These are phyloP conservation scores for Aphyosemion australe DNA, from an alignment of 2,113 vertebrate genomes.

Conservation along the genomic window DNA sequence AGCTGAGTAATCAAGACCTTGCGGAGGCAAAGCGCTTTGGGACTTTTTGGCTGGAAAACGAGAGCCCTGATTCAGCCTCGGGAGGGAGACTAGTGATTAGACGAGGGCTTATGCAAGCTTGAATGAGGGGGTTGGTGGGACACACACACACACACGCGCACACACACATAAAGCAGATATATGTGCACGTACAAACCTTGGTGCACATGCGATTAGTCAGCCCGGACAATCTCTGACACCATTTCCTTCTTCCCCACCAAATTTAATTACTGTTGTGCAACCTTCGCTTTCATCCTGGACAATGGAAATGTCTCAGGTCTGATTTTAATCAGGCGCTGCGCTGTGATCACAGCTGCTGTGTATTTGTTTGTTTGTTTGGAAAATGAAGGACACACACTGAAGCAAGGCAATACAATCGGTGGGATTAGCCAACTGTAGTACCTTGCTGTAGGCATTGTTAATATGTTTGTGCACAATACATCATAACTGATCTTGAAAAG, in stretches of 20 bases:
- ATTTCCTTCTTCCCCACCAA: constrained; percentile 60
- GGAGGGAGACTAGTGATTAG: constrained; percentile 59
- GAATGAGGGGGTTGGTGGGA: constrained; percentile 22
- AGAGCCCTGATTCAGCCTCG: constrained; percentile 43
- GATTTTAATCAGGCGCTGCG: constrained; percentile 62
- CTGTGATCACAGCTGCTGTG: constrained; percentile 22
- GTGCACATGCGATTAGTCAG: constrained; percentile 54
- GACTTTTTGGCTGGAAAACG: constrained; percentile 46
- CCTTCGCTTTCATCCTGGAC: constrained; percentile 66
- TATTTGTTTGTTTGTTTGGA: constrained; percentile 46
- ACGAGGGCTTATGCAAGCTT: constrained; percentile 46
- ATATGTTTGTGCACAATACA: constrained; percentile 4
- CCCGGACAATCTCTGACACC: constrained; percentile 65
- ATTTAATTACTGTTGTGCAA: constrained; percentile 75
- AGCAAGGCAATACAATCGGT: constrained; percentile 9
- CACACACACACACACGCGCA: not conserved
- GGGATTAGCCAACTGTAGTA: constrained; percentile 8
- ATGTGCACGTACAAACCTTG: constrained; percentile 7
- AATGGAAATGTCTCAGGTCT: constrained; percentile 70
- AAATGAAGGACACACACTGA: constrained; percentile 13
- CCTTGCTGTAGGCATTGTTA: not conserved
- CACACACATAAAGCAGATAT: not conserved
- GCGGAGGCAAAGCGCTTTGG: constrained; percentile 35
- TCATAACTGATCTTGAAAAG: constrained; percentile 2
- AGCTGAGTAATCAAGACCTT: constrained; percentile 51